A percentile compares a stretch with the other conserved stretches of the same genome.
phyloP scores from a whole-genome alignment of 2,888 invertebrate species.

The Troilus luridus region DNA sequence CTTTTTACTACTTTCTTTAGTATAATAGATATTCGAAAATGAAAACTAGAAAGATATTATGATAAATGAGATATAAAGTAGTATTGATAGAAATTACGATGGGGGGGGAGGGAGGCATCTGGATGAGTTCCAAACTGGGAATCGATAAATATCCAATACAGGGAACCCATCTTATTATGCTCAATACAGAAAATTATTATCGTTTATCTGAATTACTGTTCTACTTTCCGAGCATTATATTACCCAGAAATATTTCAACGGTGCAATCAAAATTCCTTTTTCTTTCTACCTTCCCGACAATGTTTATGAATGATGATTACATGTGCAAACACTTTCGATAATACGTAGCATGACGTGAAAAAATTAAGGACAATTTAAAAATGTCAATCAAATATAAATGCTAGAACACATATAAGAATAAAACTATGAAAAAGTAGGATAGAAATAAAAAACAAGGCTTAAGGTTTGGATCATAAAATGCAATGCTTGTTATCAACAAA shows the following conservation, averaged over 20 bases:
- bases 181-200: constrained; percentile 26
- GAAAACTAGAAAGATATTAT: background rate
- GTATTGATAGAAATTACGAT: background rate
- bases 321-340: too few species aligned
- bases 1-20: background rate
- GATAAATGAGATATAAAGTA: background rate
- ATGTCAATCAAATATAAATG: too few species aligned
- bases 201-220: constrained; percentile 34
- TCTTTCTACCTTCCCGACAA: background rate
- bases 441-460: too few species aligned
- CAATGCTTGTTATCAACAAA: too few species aligned
- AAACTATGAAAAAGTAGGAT: too few species aligned
- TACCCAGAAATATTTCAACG: background rate
- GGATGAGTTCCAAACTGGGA: background rate
- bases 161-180: constrained; percentile 12
- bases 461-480: too few species aligned
- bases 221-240: background rate
- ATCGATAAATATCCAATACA: constrained; percentile 29
- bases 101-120: background rate
- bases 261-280: background rate
- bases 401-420: too few species aligned
- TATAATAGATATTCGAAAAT: background rate
- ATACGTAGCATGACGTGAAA: too few species aligned
- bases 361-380: too few species aligned
- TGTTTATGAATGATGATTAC: background rate